Evolutionary conservation across 2,797 vertebrate species (phyloP).

Genomic region (Apogon talboti): DNA sequence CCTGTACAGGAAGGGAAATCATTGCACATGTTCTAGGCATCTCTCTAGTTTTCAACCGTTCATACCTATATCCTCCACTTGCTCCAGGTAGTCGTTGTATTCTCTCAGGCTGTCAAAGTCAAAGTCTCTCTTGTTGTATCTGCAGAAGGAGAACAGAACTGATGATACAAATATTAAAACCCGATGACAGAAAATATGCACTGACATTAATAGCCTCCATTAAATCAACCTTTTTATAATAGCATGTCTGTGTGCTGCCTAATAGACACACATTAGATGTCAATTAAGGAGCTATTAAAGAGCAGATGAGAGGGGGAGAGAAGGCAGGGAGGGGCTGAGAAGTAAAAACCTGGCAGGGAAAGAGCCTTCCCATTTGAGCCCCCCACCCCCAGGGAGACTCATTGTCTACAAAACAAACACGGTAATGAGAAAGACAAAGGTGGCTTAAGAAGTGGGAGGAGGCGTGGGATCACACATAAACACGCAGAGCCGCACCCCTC

Average conservation of each 20-base stretch:
- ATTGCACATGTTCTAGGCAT: slow-evolving; percentile 27
- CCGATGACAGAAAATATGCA: slow-evolving; percentile 59
- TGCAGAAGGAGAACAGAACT: slow-evolving; percentile 72
- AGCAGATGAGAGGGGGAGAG: slow-evolving; percentile 68
- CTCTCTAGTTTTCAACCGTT: slow-evolving; percentile 4
- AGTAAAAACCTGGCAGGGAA: slow-evolving; percentile 80
- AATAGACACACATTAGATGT: slow-evolving; percentile 75
- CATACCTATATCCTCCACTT: slow-evolving; percentile 95
- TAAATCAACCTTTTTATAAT: slow-evolving; percentile 76
- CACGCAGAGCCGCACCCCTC: slow-evolving; percentile 60
- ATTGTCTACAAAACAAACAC: slow-evolving; percentile 88
- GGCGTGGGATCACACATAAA: slow-evolving; percentile 76
- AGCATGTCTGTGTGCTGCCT: slow-evolving; percentile 67
- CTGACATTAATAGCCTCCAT: slow-evolving; percentile 69
- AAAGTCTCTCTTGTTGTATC: slow-evolving; percentile 97
- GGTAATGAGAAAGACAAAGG: slow-evolving; percentile 85
- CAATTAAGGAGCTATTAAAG: slow-evolving; percentile 81
- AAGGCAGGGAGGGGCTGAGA: slow-evolving; percentile 68
- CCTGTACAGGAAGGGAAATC: slow-evolving; percentile 33
- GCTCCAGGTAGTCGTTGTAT: slow-evolving; percentile 97
- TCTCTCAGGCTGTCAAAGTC: slow-evolving; percentile 92
- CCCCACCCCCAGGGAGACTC: slow-evolving; percentile 66
- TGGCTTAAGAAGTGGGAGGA: slow-evolving; percentile 81
- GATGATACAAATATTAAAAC: slow-evolving; percentile 57
- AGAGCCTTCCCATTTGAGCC: slow-evolving; percentile 74